Evolutionary conservation across 2,113 vertebrate genomes (phyloP), one percentile per base, ranked within the genome.

Genomic region (Narcine bancroftii): DNA sequence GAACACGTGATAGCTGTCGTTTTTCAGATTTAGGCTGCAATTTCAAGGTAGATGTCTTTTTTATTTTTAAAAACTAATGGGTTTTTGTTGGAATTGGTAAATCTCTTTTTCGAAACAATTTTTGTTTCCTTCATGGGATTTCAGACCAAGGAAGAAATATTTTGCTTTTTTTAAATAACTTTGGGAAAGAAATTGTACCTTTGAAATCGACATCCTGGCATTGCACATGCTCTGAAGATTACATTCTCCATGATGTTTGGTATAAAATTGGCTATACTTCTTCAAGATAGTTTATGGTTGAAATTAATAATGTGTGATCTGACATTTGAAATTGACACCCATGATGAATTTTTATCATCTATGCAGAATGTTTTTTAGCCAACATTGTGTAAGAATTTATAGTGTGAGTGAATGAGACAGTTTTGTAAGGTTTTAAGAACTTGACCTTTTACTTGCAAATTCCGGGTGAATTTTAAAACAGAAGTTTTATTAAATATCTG

Each of bases 11-110:
- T 6, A 92, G 69, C 0, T 98, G 97, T 53, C 92, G 92, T 9
- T 98, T 97, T 72, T 94, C 95, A 93, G 94, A 94, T 39, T 93
- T 97, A 0, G 97, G 97, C 93, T 97, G 97, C 89, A 94, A 93
- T 0, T 97, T 96, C 77, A 95, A 94, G 96, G 97, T 98, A 95
- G 94, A 95, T 77, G 63, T 19, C 63, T 66, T 65, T n/a, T 60
- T 6, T 66, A 42, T 89, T 39, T 19, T 10, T 42, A 45, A 89
- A 89, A 89, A 29, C n/a, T 17, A 45, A 39, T 36, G 13, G n/a
- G 53, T n/a, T 60, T 89, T 60, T 10, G 17, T 89, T 65, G 77
- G 24, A 33, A 29, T 53, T 53, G 11, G 60, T 63, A 63, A 63
- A 63, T n/a, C n/a, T n/a, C 60, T 63, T 7, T 5, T 63, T 15